phyloP scores from a whole-genome alignment of 1,140 invertebrate genomes.

The Drosophila kohkoa region DNA sequence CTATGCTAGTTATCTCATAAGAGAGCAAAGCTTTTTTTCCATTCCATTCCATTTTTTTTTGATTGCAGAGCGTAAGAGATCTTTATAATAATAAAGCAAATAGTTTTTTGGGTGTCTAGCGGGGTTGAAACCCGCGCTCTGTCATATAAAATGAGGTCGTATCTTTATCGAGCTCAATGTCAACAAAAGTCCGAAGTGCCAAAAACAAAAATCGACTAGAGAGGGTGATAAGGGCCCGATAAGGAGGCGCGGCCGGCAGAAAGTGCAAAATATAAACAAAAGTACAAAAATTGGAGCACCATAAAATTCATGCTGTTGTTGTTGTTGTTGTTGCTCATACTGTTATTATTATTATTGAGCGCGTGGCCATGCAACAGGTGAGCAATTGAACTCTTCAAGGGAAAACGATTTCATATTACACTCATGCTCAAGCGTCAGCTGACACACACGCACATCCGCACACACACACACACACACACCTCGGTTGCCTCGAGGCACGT shows the following conservation, averaged over 20 bases:
- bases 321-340: background rate
- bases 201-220: constrained; percentile 20
- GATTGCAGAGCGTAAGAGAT: background rate
- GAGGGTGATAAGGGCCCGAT: constrained; percentile 37
- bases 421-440: constrained; percentile 37
- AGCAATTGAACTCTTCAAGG: constrained; percentile 36
- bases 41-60: background rate
- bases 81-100: background rate
- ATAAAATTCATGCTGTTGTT: background rate
- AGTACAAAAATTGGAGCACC: background rate
- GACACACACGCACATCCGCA: constrained; percentile 28
- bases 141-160: background rate
- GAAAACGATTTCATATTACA: constrained; percentile 24
- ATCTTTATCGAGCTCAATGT: constrained; percentile 41
- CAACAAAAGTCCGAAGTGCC: constrained; percentile 51
- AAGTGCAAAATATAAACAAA: constrained; percentile 30
- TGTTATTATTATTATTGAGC: constrained; percentile 16
- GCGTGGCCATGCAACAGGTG: constrained; percentile 44
- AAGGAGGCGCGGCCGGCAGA: constrained; percentile 45
- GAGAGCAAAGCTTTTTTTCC: too few species aligned
- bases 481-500: background rate
- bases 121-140: background rate
- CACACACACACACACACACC: background rate
- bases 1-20: background rate
- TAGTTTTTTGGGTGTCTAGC: background rate